These are phyloP conservation scores for Maconellicoccus hirsutus DNA, from an alignment of 1,140 invertebrate species.

Conservation along the genomic window DNA sequence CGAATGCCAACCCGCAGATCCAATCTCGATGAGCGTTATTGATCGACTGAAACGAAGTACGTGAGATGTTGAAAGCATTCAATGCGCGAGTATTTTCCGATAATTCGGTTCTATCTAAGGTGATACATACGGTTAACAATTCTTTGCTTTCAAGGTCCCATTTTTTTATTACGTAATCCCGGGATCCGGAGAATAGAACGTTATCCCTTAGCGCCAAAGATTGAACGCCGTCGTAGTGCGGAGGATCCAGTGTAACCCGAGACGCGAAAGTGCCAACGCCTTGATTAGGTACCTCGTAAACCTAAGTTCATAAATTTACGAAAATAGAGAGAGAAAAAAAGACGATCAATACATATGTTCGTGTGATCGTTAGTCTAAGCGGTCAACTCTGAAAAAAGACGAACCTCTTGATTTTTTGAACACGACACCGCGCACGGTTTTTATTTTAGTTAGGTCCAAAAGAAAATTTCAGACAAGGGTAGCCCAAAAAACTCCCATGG, in stretches of 20 bases:
- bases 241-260: constrained; percentile 63
- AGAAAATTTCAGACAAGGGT: too few species aligned
- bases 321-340: too few species aligned
- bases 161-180: constrained; percentile 80
- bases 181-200: constrained; percentile 68
- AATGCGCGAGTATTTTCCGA: too few species aligned
- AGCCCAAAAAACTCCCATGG: too few species aligned
- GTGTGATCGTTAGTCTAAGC: too few species aligned
- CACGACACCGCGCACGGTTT: too few species aligned
- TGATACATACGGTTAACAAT: constrained; percentile 46
- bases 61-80: too few species aligned
- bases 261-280: constrained; percentile 45
- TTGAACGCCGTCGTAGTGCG: constrained; percentile 85
- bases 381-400: too few species aligned
- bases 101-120: too few species aligned
- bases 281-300: constrained; percentile 48
- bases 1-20: constrained; percentile 64
- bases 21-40: constrained; percentile 84
- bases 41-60: constrained; percentile 47
- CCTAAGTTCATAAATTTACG: constrained; percentile 34
- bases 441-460: too few species aligned
- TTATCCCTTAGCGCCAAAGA: constrained; percentile 53
- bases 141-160: constrained; percentile 63
- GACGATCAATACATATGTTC: too few species aligned
- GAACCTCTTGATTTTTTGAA: too few species aligned